Percentiles rank a stretch among this genome's conserved stretches.
phyloP scores from a whole-genome alignment of 1,140 invertebrate genomes.

The Tetranychus cinnabarinus region DNA sequence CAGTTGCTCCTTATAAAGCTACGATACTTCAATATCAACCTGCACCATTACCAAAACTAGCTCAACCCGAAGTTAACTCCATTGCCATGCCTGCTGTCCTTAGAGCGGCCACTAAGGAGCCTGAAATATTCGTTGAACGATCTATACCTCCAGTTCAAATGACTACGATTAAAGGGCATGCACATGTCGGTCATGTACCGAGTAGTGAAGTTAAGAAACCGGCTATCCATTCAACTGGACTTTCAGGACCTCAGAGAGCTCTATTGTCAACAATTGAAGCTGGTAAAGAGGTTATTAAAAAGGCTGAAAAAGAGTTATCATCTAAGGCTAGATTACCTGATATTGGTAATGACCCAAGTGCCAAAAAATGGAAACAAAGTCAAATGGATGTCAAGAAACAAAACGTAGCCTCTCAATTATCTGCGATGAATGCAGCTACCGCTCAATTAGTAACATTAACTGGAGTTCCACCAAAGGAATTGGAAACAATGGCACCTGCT shows the following conservation, averaged over 20 bases:
- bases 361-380: constrained; percentile 66
- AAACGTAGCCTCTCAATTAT: constrained; percentile 81
- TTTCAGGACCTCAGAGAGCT: constrained; percentile 71
- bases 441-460: constrained; percentile 91
- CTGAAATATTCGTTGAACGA: constrained; percentile 51
- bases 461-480: constrained; percentile 31
- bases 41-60: constrained; percentile 10
- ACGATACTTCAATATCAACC: constrained; percentile 75
- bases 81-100: constrained; percentile 80
- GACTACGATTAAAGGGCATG: constrained; percentile 64
- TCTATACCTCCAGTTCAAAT: constrained; percentile 65
- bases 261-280: constrained; percentile 69
- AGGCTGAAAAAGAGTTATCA: constrained; percentile 55
- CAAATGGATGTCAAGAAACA: constrained; percentile 87
- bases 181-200: constrained; percentile 63
- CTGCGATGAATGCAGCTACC: constrained; percentile 95
- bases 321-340: constrained; percentile 46
- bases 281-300: constrained; percentile 57
- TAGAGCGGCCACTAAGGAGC: constrained; percentile 54
- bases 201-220: constrained; percentile 54
- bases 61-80: constrained; percentile 54
- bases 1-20: constrained; percentile 63
- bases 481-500: constrained; percentile 62
- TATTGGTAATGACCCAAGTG: constrained; percentile 20
- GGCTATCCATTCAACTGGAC: constrained; percentile 44